A percentile compares a stretch with the other conserved stretches of the same genome.
Evolutionary conservation across 1,140 invertebrate genomes (phyloP).

Genomic region (Panulirus ornatus): DNA sequence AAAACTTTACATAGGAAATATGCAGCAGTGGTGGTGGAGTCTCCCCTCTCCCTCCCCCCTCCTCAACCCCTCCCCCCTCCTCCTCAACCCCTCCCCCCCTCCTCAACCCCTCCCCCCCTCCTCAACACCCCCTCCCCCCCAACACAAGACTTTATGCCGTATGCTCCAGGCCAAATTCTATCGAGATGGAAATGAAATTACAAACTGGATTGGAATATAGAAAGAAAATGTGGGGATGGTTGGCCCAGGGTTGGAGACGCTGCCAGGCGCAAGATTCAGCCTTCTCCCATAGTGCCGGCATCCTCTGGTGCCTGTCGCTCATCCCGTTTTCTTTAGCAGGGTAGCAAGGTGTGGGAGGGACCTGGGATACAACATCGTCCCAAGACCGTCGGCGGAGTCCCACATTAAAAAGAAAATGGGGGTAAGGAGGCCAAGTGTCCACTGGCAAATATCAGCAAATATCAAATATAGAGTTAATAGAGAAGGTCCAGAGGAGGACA

Average conservation of each 20-base stretch:
- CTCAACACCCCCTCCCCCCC: background rate
- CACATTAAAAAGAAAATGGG: too few species aligned
- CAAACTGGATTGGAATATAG: conserved; percentile 66
- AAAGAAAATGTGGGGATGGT: conserved; percentile 48
- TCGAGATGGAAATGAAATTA: conserved; percentile 62
- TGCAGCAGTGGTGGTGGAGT: background rate
- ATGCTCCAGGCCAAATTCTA: conserved; percentile 48
- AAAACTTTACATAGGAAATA: conserved; percentile 30
- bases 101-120: conserved; percentile 25
- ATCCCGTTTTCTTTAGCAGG: too few species aligned
- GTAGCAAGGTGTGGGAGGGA: too few species aligned
- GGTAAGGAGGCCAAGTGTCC: too few species aligned
- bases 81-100: too few species aligned
- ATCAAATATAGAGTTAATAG: too few species aligned
- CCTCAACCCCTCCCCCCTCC: conserved; percentile 10
- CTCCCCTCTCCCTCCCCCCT: conserved; percentile 18
- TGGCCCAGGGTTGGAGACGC: conserved; percentile 32
- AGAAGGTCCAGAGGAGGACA: too few species aligned
- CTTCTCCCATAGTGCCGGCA: too few species aligned
- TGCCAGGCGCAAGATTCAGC: conserved; percentile 4
- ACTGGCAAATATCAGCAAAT: too few species aligned
- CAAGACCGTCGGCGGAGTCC: too few species aligned
- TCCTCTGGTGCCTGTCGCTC: too few species aligned
- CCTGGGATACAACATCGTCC: too few species aligned
- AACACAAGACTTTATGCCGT: background rate